These are phyloP conservation scores for Pseudolycoriella hygida DNA, from an alignment of 2,888 invertebrate genomes.

Conservation along the genomic window DNA sequence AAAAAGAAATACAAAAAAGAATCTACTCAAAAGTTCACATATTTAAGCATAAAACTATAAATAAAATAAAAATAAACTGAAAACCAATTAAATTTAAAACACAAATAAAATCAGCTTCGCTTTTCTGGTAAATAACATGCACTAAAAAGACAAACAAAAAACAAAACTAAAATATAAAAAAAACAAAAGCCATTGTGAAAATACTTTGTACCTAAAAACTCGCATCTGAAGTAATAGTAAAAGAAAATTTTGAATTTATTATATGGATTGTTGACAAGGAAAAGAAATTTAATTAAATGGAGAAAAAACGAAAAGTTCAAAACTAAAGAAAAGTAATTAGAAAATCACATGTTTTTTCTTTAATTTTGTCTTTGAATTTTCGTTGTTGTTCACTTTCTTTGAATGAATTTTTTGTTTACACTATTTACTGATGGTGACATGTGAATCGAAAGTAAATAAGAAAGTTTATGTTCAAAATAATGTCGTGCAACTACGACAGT, in stretches of 20 bases:
- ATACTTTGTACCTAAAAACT: constrained; percentile 1
- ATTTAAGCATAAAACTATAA: neutral
- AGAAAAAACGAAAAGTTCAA: neutral
- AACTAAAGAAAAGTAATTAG: neutral
- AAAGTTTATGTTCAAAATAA: no score
- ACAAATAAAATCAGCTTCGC: no score
- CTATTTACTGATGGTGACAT: no score
- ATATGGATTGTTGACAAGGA: neutral
- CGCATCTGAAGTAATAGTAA: neutral
- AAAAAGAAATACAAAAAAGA: neutral
- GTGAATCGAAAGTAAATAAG: no score
- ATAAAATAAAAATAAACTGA: neutral
- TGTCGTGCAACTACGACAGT: no score
- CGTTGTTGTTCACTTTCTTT: neutral
- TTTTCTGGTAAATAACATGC: neutral
- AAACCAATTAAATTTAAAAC: neutral
- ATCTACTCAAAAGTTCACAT: no score
- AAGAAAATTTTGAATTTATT: neutral
- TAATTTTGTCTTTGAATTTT: neutral
- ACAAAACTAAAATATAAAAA: neutral
- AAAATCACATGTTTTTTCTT: neutral
- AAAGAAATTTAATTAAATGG: neutral
- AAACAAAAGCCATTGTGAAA: neutral
- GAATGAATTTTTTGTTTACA: no score
- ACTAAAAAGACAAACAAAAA: neutral